Conservation (phyloP, 2,797 vertebrate genomes). For the Sylvilagus floridanus region DNA sequence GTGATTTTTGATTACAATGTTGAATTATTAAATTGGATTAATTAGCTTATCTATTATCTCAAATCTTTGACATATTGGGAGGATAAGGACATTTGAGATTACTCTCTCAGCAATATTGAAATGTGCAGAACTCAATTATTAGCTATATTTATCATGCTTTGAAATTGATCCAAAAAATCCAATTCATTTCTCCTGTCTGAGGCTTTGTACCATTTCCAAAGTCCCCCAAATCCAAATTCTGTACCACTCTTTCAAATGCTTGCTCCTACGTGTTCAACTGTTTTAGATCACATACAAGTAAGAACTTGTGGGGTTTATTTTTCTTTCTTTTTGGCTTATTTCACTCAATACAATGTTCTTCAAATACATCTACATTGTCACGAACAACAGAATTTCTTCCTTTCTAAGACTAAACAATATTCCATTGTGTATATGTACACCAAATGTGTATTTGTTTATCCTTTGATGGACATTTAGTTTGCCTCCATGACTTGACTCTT, state of each 20-base stretch:
- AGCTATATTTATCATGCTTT: neutral
- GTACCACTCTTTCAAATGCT: no score
- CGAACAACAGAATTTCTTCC: no score
- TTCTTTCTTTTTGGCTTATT: no score
- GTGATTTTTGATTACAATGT: neutral
- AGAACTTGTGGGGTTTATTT: neutral
- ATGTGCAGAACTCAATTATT: neutral
- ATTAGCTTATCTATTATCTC: neutral
- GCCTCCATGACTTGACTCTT: no score
- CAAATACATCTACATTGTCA: no score
- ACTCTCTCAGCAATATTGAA: neutral
- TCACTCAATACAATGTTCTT: no score
- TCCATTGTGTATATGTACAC: no score
- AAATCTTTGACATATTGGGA: neutral
- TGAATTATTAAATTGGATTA: neutral
- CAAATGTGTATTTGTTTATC: no score
- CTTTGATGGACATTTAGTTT: no score
- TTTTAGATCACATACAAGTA: neutral
- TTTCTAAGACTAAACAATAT: no score
- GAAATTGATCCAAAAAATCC: neutral
- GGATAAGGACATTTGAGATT: neutral
- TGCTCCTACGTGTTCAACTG: neutral
- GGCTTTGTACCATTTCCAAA: neutral
- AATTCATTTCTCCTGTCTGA: no score
- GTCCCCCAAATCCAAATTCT: neutral